phyloP scores from a whole-genome alignment of 2,888 invertebrate species.

The Rutpela maculata region DNA sequence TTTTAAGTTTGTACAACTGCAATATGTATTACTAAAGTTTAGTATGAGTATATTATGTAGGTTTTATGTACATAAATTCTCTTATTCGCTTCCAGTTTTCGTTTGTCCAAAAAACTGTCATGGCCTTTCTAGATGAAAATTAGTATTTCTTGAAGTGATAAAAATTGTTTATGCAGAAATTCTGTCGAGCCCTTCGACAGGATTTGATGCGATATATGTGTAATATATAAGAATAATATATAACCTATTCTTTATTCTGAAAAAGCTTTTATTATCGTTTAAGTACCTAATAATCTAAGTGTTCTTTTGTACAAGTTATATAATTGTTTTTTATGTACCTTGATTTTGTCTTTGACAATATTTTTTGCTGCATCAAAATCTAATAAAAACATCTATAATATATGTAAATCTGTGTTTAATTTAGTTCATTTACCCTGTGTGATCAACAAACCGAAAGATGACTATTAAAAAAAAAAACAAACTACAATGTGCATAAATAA shows the following conservation, averaged over 20 bases:
- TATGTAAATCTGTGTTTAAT: neutral
- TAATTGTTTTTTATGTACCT: slow-evolving; percentile 65
- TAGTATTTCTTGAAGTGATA: slow-evolving; percentile 22
- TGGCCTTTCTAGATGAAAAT: slow-evolving; percentile 34
- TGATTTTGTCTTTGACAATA: slow-evolving; percentile 61
- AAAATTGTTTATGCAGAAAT: slow-evolving; percentile 18
- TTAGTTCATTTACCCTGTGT: neutral
- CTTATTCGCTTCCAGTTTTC: slow-evolving; percentile 42
- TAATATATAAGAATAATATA: slow-evolving; percentile 34
- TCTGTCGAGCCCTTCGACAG: slow-evolving; percentile 11
- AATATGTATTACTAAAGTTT: slow-evolving; percentile 64
- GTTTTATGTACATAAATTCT: slow-evolving; percentile 56
- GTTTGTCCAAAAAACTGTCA: slow-evolving; percentile 41
- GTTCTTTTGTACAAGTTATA: slow-evolving; percentile 63
- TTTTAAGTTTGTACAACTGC: slow-evolving; percentile 61
- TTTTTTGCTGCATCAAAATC: slow-evolving; percentile 61
- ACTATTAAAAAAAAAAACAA: too few species aligned
- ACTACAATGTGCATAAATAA: too few species aligned
- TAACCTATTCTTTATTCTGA: slow-evolving; percentile 48
- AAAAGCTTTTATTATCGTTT: slow-evolving; percentile 54
- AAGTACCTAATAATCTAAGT: slow-evolving; percentile 59
- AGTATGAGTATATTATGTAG: slow-evolving; percentile 56
- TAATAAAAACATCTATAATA: slow-evolving; percentile 53
- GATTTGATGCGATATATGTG: slow-evolving; percentile 35
- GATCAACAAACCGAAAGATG: too few species aligned